phyloP scores from a whole-genome alignment of 92 coral and sea anemone genomes.

The Bergia puertoricense region DNA sequence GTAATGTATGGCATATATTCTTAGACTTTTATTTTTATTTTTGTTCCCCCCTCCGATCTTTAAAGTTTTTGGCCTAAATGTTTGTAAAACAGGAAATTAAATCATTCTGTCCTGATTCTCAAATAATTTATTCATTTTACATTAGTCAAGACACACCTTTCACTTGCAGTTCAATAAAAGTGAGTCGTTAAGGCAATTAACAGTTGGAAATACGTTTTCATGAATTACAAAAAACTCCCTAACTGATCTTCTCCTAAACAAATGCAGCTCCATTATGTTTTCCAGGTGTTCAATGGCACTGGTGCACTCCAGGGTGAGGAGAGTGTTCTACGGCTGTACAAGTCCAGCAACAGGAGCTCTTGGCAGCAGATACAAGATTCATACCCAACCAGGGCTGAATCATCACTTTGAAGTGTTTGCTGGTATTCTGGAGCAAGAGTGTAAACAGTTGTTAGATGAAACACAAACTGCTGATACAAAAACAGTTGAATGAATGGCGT shows the following conservation, averaged over 20 bases:
- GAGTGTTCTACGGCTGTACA: conserved; percentile 84
- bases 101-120: no score
- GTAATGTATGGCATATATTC: no score
- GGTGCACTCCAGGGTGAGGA: conserved; percentile 88
- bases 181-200: no score
- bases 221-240: background rate
- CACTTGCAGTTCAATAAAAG: no score
- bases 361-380: conserved; percentile 83
- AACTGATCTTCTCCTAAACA: background rate
- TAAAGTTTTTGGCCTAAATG: no score
- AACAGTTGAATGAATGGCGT: no score
- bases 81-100: no score
- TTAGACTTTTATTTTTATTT: no score
- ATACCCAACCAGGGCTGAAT: conserved; percentile 80
- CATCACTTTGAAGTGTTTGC: conserved; percentile 92
- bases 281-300: conserved; percentile 98
- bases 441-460: conserved; percentile 39
- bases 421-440: conserved; percentile 73
- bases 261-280: background rate
- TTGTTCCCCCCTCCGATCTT: no score
- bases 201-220: no score
- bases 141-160: no score
- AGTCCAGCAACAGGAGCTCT: conserved; percentile 69
- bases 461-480: background rate
- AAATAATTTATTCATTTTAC: no score